phyloP scores from a whole-genome alignment of 2,113 vertebrate genomes.

The Geothlypis trichas region DNA sequence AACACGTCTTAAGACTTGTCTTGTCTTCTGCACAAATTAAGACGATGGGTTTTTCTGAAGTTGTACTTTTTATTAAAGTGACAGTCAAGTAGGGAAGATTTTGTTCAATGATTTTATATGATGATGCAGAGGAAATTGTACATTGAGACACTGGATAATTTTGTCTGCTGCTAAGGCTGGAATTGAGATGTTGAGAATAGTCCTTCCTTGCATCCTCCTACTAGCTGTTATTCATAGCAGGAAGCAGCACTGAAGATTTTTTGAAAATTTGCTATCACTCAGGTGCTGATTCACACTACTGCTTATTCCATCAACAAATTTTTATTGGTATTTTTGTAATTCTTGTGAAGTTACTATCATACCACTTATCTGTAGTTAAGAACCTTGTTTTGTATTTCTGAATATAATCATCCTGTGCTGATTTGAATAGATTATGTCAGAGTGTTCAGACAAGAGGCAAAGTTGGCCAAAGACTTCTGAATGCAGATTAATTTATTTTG shows the following conservation, averaged over 20 bases:
- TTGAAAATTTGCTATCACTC: neutral
- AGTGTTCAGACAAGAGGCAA: neutral
- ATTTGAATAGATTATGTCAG: neutral
- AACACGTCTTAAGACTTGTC: neutral
- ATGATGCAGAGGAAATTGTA: neutral
- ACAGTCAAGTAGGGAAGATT: neutral
- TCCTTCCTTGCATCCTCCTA: constrained; percentile 33
- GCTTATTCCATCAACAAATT: neutral
- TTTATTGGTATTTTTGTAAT: neutral
- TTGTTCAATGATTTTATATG: neutral
- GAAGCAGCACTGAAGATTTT: neutral
- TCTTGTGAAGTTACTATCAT: neutral
- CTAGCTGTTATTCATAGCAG: constrained; percentile 32
- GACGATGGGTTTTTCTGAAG: neutral
- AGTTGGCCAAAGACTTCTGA: constrained; percentile 15
- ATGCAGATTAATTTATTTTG: neutral
- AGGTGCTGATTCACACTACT: constrained; percentile 1
- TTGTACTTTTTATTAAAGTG: neutral
- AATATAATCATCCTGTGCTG: neutral
- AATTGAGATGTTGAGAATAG: constrained; percentile 14
- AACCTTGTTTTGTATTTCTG: neutral
- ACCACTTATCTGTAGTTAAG: neutral
- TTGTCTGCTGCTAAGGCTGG: neutral
- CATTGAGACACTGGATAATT: neutral
- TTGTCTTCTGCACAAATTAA: neutral